phyloP scores from a whole-genome alignment of 2,888 invertebrate genomes.

The Drosophila paramelanica region DNA sequence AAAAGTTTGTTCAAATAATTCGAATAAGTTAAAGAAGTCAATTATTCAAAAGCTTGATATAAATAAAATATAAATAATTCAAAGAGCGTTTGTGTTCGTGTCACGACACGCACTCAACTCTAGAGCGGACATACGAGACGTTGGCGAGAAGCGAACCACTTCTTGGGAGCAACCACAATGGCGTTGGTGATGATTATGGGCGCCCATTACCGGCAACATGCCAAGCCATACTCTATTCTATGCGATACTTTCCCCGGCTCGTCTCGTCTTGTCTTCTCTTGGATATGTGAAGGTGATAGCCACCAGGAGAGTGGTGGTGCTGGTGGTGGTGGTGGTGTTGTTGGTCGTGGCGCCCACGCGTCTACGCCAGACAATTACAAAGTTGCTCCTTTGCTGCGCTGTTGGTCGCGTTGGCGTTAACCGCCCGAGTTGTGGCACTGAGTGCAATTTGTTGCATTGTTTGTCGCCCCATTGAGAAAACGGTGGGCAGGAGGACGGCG shows the following conservation, averaged over 20 bases:
- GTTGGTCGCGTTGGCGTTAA: constrained; percentile 8
- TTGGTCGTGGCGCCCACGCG: constrained; percentile 61
- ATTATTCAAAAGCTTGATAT: too few species aligned
- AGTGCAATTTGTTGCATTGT: constrained; percentile 80
- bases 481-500: not conserved
- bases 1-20: too few species aligned
- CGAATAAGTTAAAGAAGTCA: too few species aligned
- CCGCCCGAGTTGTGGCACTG: constrained; percentile 27
- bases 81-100: too few species aligned
- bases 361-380: constrained; percentile 74
- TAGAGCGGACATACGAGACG: constrained; percentile 5
- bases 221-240: constrained; percentile 25
- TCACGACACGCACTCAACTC: constrained; percentile 12
- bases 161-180: constrained; percentile 39
- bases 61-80: too few species aligned
- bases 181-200: constrained; percentile 60
- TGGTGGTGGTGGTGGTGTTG: not conserved
- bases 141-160: constrained; percentile 9
- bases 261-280: not conserved
- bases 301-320: constrained; percentile 5
- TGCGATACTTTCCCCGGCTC: constrained; percentile 2
- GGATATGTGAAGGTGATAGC: constrained; percentile 30
- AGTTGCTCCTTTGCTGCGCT: constrained; percentile 64
- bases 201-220: constrained; percentile 62
- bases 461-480: constrained; percentile 54